phyloP scores from a whole-genome alignment of 2,113 vertebrate species.

The Gallinago paraguaiae region DNA sequence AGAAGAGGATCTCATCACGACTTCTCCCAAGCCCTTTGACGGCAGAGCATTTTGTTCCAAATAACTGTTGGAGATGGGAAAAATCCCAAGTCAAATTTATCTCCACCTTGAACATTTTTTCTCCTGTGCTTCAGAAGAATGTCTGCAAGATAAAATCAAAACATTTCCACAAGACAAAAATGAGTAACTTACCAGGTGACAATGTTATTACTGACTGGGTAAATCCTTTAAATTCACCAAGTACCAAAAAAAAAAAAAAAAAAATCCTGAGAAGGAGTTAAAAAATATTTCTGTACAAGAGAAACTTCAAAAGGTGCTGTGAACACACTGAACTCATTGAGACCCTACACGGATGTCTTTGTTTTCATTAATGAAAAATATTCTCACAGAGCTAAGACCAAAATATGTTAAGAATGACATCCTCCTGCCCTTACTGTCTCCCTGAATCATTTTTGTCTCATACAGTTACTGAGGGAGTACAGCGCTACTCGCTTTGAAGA shows the following conservation, averaged over 20 bases:
- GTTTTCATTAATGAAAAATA: slow-evolving; percentile 8
- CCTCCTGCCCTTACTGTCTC: background rate
- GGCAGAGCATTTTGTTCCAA: background rate
- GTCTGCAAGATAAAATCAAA: background rate
- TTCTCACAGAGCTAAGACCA: background rate
- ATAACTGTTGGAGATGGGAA: background rate
- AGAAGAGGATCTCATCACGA: background rate
- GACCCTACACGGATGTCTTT: background rate
- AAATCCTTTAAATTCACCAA: background rate
- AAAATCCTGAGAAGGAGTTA: background rate
- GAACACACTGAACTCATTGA: background rate
- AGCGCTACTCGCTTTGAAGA: background rate
- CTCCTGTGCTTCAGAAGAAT: background rate
- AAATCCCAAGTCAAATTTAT: background rate
- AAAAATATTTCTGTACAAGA: background rate
- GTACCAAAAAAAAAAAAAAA: background rate
- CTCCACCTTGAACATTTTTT: background rate
- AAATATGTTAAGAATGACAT: background rate
- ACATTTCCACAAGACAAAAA: background rate
- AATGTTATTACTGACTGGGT: background rate
- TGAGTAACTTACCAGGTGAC: background rate
- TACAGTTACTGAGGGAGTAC: background rate
- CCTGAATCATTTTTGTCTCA: background rate
- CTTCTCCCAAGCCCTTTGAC: background rate
- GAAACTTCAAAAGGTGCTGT: background rate